Percentiles rank a stretch among this genome's conserved stretches.
Conservation (phyloP, 2,113 vertebrate species). For the Podocnemis expansa region DNA sequence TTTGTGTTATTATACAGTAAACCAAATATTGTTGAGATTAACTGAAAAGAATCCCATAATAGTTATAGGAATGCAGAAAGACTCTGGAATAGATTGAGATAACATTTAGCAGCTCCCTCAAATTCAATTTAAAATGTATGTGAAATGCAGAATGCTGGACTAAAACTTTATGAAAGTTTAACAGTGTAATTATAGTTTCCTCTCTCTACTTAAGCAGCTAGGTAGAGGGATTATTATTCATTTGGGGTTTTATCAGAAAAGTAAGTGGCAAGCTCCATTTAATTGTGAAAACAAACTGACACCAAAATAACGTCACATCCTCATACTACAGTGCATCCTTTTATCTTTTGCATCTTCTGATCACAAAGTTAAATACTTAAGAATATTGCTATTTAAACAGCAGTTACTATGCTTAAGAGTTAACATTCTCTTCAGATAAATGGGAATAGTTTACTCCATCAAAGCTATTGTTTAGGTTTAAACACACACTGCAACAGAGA, state of each 20-base stretch:
- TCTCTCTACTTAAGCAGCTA: not conserved
- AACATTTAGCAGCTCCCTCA: slow-evolving; percentile 14
- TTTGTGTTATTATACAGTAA: not conserved
- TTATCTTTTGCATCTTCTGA: not conserved
- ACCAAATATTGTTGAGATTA: slow-evolving; percentile 38
- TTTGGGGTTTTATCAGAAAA: not conserved
- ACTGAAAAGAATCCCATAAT: slow-evolving; percentile 48
- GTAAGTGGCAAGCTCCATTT: not conserved
- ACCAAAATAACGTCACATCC: not conserved
- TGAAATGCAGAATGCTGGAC: slow-evolving; percentile 1
- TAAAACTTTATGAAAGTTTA: not conserved
- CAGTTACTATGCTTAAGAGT: not conserved
- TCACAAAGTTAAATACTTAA: not conserved
- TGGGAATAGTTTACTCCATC: not conserved
- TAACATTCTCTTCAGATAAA: not conserved
- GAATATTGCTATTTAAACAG: not conserved
- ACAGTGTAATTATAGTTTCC: not conserved
- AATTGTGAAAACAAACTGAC: not conserved
- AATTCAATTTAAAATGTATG: not conserved
- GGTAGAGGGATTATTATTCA: not conserved
- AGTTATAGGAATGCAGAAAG: slow-evolving; percentile 29
- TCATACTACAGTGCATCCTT: not conserved
- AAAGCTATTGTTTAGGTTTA: not conserved
- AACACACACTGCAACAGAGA: not conserved
- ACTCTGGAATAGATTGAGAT: slow-evolving; percentile 18